Percentiles rank a stretch among this genome's conserved stretches.
phyloP scores from a whole-genome alignment of 2,797 vertebrate genomes.

The Ctenopoma multispine region DNA sequence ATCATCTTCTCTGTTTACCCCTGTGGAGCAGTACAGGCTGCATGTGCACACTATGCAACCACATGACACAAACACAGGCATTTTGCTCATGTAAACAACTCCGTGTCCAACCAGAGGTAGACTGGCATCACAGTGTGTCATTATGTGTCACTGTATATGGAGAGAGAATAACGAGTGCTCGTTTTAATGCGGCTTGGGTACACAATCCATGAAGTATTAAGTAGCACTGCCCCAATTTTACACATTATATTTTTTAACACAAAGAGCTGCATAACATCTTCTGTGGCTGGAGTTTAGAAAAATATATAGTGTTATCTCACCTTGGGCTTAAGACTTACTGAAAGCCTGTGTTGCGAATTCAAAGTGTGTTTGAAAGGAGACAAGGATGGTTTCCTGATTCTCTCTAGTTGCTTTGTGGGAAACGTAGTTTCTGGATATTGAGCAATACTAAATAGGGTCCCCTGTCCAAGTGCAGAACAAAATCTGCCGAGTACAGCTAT shows the following conservation, averaged over 20 bases:
- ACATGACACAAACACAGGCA: conserved; percentile 46
- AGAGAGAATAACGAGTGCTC: conserved; percentile 12
- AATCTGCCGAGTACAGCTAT: no score
- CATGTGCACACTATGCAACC: conserved; percentile 41
- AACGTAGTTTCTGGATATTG: conserved; percentile 1
- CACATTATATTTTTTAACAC: neutral
- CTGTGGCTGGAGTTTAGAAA: neutral
- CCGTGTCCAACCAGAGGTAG: conserved; percentile 66
- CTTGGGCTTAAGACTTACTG: conserved; percentile 2
- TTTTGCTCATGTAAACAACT: conserved; percentile 69
- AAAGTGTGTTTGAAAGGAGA: neutral
- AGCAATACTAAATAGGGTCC: no score
- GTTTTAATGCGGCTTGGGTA: conserved; percentile 7
- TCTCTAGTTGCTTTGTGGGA: neutral
- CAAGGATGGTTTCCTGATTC: neutral
- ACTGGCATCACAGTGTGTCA: conserved; percentile 66
- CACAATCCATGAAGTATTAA: conserved; percentile 17
- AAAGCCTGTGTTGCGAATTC: neutral
- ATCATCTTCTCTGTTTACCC: conserved; percentile 52
- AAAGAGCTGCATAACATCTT: neutral
- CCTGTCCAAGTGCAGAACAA: no score
- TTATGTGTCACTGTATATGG: conserved; percentile 58
- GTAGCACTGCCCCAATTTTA: conserved; percentile 6
- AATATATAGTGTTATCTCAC: neutral
- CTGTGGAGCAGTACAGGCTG: conserved; percentile 41